Conservation (phyloP, 1,140 invertebrate genomes). For the Heliconius congener region DNA sequence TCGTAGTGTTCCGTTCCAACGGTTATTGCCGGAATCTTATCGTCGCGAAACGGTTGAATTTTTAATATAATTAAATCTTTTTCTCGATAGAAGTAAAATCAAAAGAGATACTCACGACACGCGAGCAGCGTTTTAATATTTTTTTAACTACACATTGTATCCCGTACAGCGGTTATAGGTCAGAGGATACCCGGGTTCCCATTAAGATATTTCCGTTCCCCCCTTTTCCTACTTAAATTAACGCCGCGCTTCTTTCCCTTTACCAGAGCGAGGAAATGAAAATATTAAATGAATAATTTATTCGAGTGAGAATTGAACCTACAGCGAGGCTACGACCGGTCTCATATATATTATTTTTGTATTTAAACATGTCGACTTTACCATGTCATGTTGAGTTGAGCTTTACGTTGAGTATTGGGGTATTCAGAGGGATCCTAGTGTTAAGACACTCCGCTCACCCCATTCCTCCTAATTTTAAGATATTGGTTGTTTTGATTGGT, state of each 20-base stretch:
- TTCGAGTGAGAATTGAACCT: too few relatives aligned
- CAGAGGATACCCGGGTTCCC: too few relatives aligned
- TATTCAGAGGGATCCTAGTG: not conserved
- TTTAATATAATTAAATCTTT: conserved; percentile 41
- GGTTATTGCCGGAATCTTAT: conserved; percentile 38
- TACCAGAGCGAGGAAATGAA: too few relatives aligned
- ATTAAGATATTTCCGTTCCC: too few relatives aligned
- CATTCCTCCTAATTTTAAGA: not conserved
- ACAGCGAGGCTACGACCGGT: too few relatives aligned
- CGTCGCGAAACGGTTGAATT: conserved; percentile 34
- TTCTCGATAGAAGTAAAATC: not conserved
- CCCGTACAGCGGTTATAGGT: too few relatives aligned
- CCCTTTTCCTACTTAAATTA: too few relatives aligned
- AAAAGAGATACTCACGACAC: conserved; percentile 10
- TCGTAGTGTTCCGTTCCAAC: conserved; percentile 44
- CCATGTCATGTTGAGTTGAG: too few relatives aligned
- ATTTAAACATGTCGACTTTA: too few relatives aligned
- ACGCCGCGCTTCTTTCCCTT: too few relatives aligned
- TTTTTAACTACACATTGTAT: not conserved
- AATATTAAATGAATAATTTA: too few relatives aligned
- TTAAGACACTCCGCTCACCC: not conserved
- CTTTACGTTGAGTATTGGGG: not conserved
- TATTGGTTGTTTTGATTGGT: not conserved
- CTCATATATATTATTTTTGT: too few relatives aligned
- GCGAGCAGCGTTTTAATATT: not conserved